These are phyloP conservation scores for Micromys minutus DNA, from an alignment of 2,113 vertebrate genomes.

Conservation along the genomic window DNA sequence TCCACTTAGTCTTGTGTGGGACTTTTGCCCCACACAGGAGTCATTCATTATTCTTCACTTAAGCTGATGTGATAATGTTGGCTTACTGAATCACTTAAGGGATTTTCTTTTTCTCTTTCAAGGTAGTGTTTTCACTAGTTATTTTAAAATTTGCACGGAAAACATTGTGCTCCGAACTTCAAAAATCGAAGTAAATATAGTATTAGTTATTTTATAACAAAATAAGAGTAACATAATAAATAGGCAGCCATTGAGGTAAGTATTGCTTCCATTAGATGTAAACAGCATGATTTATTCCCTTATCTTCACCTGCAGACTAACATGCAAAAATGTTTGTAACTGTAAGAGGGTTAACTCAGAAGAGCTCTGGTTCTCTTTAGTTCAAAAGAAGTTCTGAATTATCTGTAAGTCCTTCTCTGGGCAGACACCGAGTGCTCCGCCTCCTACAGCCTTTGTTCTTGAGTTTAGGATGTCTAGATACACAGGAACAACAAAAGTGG, in stretches of 20 bases:
- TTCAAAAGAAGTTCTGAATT: constrained; percentile 51
- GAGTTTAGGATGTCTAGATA: constrained; percentile 62
- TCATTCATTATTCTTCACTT: constrained; percentile 7
- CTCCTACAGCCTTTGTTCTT: constrained; percentile 42
- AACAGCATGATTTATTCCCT: constrained; percentile 23
- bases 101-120: background rate
- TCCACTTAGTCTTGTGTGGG: constrained; percentile 24
- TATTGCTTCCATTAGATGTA: constrained; percentile 23
- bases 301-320: constrained; percentile 2
- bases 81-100: constrained; percentile 41
- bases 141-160: constrained; percentile 35
- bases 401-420: constrained; percentile 35
- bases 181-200: constrained; percentile 24
- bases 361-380: background rate
- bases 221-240: constrained; percentile 8
- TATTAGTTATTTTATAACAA: constrained; percentile 28
- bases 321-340: background rate
- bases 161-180: constrained; percentile 31
- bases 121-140: constrained; percentile 46
- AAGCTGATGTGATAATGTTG: constrained; percentile 40
- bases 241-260: background rate
- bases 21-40: constrained; percentile 37
- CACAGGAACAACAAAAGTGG: constrained; percentile 61
- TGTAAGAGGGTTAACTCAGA: background rate
- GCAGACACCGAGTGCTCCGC: constrained; percentile 49